Conservation (phyloP, 2,888 invertebrate genomes). For the Acleris sparsana region DNA sequence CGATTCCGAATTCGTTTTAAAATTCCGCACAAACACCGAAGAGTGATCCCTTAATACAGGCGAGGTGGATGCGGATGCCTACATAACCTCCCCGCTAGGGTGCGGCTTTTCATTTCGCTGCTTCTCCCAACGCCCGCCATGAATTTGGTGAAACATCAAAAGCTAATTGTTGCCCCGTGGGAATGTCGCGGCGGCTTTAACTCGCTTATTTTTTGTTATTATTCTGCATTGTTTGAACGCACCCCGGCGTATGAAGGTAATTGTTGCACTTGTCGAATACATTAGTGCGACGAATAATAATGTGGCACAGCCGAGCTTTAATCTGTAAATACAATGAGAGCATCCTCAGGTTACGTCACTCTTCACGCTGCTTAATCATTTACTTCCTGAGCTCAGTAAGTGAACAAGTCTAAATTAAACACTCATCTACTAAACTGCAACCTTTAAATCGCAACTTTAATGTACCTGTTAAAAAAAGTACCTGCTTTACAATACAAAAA, state of each 20-base stretch:
- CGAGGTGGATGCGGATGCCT: slow-evolving; percentile 26
- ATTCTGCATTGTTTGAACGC: slow-evolving; percentile 50
- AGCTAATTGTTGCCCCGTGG: slow-evolving; percentile 66
- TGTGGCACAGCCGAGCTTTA: slow-evolving; percentile 3
- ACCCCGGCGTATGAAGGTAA: slow-evolving; percentile 42
- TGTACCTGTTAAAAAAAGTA: no score
- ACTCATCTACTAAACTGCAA: slow-evolving; percentile 9
- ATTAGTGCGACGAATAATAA: not conserved
- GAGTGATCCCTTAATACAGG: slow-evolving; percentile 36
- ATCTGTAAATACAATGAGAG: slow-evolving; percentile 4
- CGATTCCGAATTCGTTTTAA: slow-evolving; percentile 36
- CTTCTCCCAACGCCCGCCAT: slow-evolving; percentile 39
- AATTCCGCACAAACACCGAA: slow-evolving; percentile 35
- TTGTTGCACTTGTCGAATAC: slow-evolving; percentile 31
- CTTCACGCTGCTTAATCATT: slow-evolving; percentile 14
- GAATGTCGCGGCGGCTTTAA: slow-evolving; percentile 61
- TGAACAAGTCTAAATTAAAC: slow-evolving; percentile 18
- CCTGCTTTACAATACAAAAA: no score
- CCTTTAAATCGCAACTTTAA: slow-evolving; percentile 2
- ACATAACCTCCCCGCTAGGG: slow-evolving; percentile 34
- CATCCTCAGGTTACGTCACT: slow-evolving; percentile 6
- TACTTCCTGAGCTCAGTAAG: slow-evolving; percentile 13
- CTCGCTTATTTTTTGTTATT: slow-evolving; percentile 62
- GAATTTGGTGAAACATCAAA: slow-evolving; percentile 52
- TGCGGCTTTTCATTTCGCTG: slow-evolving; percentile 37